These are phyloP conservation scores for Amazona guildingii DNA, from an alignment of 2,113 vertebrate species.

Conservation along the genomic window DNA sequence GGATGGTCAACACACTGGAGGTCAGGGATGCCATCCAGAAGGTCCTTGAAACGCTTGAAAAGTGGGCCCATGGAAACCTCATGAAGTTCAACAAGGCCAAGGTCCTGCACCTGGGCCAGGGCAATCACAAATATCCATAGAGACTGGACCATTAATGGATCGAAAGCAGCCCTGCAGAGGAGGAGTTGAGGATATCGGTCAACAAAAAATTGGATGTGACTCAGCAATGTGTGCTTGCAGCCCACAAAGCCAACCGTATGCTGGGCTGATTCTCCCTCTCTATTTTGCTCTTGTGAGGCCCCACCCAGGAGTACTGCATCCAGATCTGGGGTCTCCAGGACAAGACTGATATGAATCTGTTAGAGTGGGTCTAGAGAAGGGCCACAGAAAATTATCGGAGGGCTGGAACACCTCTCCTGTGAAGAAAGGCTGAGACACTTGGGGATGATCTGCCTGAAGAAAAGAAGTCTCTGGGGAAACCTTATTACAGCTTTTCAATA, in stretches of 20 bases:
- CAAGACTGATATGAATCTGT: no score
- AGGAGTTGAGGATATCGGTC: not conserved
- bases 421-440: not conserved
- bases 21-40: not conserved
- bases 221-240: no score
- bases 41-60: not conserved
- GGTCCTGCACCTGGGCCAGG: not conserved
- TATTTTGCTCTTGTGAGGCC: no score
- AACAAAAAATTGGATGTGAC: no score
- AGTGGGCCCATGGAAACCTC: not conserved
- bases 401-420: no score
- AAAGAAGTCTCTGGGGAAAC: not conserved
- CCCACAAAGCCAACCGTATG: no score
- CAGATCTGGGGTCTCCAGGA: no score
- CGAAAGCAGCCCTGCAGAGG: not conserved
- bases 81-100: not conserved
- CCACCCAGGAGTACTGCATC: no score
- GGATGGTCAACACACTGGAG: not conserved
- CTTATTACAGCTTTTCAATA: not conserved
- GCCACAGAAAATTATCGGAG: no score
- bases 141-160: not conserved
- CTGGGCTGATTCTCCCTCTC: no score
- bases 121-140: not conserved
- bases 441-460: not conserved
- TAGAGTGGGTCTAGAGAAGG: no score